Evolutionary conservation across 2,113 vertebrate species (phyloP).

Genomic region (Fulica atra): DNA sequence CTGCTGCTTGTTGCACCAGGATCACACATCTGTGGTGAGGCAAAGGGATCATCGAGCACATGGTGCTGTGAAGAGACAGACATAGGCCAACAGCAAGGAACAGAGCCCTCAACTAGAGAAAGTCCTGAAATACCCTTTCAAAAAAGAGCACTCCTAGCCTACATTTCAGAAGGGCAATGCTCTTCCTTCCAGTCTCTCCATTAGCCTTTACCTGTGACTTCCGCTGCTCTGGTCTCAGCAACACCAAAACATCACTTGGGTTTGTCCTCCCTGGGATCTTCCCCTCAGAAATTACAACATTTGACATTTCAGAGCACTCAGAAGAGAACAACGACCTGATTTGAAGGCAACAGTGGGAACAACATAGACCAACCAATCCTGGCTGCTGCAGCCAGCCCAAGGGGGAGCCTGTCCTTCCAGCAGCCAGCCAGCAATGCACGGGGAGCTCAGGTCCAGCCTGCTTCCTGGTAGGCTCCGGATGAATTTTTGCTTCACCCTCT

Average conservation of each 20-base stretch:
- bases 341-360: neutral
- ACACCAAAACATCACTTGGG: neutral
- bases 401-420: neutral
- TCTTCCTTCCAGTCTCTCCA: neutral
- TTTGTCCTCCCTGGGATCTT: neutral
- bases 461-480: neutral
- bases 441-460: neutral
- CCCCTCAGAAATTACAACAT: neutral
- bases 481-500: neutral
- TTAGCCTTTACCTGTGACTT: neutral
- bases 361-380: neutral
- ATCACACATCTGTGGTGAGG: neutral
- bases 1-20: neutral
- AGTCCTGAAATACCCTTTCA: neutral
- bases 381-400: neutral
- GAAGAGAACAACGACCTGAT: neutral
- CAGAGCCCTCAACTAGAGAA: neutral
- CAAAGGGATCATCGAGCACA: neutral
- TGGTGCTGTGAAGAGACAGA: neutral
- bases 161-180: neutral
- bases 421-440: neutral
- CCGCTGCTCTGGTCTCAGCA: neutral
- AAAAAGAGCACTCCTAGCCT: neutral
- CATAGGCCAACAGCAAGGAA: neutral
- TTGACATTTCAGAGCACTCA: neutral